Base-by-base conservation (phyloP, 2,797 vertebrate genomes). In the Sciaenops ocellatus region DNA sequence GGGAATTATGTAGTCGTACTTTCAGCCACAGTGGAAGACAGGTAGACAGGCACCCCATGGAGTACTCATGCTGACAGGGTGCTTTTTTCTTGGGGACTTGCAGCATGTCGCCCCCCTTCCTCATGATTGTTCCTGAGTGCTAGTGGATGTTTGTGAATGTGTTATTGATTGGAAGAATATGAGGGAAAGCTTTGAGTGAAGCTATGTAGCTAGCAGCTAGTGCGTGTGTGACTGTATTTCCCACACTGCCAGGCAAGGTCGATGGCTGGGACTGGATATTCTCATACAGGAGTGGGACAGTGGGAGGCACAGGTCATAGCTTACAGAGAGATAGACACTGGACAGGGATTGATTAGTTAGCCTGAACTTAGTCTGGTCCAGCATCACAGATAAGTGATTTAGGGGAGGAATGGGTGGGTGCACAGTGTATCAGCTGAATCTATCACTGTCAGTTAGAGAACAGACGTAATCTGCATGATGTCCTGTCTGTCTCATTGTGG, bases 151-250 rank as follows among this genome's bases (percentile, higher is more conserved):
- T 87, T 90, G 85, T 85, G 65, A 84, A 76, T 79, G 78, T 41
- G 59, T 42, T 90, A 92, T 93, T 90, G 91, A 95, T 93, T 90
- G 56, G 67, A 59, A 62, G 73, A 52, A 79, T 76, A 69, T 70
- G 55, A 82, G 52, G 42, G 44, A 76, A 70, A 44, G 76, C 69
- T 76, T 46, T 71, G 61, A 76, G 54, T 9, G 0, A 71, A 63
- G 59, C 60, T 34, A 20, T 67, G 24, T 57, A 62, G 71, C 66
- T 68, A 48, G 66, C 63, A 73, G 77, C 38, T 48, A 38, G 68
- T 79, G 75, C 74, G 44, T 63, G 73, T 46, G 57, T 78, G 75
- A 17, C 15, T 20, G 5, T 42, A 56, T 82, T 60, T 59, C 42
- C 46, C 22, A 5, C 8, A 2, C 54, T 79, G 68, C 65, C 47